Base-by-base conservation (phyloP, 1,140 invertebrate genomes). In the Eumeta japonica region DNA sequence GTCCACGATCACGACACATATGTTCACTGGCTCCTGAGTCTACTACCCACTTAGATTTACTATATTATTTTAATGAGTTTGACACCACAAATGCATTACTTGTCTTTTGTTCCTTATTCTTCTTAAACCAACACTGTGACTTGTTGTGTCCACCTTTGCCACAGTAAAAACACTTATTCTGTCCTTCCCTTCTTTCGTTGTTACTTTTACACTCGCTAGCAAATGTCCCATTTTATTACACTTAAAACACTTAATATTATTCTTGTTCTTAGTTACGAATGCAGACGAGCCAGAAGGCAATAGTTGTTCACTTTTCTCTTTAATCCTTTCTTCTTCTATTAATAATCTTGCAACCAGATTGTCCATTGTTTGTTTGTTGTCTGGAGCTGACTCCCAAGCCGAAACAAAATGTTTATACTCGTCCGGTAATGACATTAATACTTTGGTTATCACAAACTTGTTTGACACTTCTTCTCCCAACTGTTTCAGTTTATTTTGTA, bases 381-480 rank as follows among this genome's bases (percentile, higher is more conserved):
- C 14, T 14, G 43, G 48, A 31, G 44, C 43, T 10, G 41, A 44
- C 18, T 56, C 51, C 45, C 55, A 56, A 24, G 55, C 46, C 45
- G 31, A 33, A 7, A 14, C 11, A 33, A 33, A 33, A 16, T 33
- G 31, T 12, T 16, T 33, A 14, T 4, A 62, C 1, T 12, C 12
- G 7, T 35, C 28, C 3, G 58, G 61, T n/a, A 64, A 31, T 9
- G 50, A 41, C 46, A 58, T 56, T n/a, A 60, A 20, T 28, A 62
- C 49, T 45, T 63, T 58, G 2, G 52, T 62, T n/a, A 62, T 50
- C 2, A 52, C 30, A 39, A 58, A 46, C 7, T 38, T 42, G 15
- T 60, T 43, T 3, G 52, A 38, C 14, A 58, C 37, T 5, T 36
- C 16, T 39, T 53, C 50, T 37, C 46, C 39, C 16, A 53, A 30